Percentiles rank a stretch among this genome's conserved stretches.
These are phyloP conservation scores for Corbicula japonica DNA, from an alignment of 2,888 invertebrate genomes.

Conservation along the genomic window DNA sequence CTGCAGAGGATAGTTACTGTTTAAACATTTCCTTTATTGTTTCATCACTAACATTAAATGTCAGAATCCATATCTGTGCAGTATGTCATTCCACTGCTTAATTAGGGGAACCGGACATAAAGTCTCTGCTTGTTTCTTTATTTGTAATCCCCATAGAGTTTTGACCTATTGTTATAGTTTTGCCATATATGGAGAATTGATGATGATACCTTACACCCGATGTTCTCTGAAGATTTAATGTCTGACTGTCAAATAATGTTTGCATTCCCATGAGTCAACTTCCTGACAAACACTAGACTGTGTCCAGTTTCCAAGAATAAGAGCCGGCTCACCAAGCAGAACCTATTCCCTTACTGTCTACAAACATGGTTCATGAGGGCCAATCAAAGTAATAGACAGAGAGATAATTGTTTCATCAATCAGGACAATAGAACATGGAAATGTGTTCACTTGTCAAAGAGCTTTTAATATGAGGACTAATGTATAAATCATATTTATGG, in stretches of 20 bases:
- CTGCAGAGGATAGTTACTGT: no score
- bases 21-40: slow-evolving; percentile 38
- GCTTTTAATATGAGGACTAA: slow-evolving; percentile 30
- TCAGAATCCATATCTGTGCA: slow-evolving; percentile 26
- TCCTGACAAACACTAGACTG: slow-evolving; percentile 51
- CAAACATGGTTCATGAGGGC: slow-evolving; percentile 22
- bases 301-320: slow-evolving; percentile 28
- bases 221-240: slow-evolving; percentile 14
- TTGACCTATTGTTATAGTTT: slow-evolving; percentile 42
- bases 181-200: slow-evolving; percentile 42
- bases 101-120: slow-evolving; percentile 19
- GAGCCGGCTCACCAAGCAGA: slow-evolving; percentile 19
- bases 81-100: slow-evolving; percentile 36
- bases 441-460: slow-evolving; percentile 36
- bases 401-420: slow-evolving; percentile 43
- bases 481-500: slow-evolving; percentile 30
- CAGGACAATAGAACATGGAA: slow-evolving; percentile 35
- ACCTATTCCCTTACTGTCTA: slow-evolving; percentile 28
- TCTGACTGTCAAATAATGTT: slow-evolving; percentile 31
- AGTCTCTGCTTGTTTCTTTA: slow-evolving; percentile 1
- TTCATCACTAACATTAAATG: slow-evolving; percentile 38
- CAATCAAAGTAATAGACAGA: slow-evolving; percentile 40
- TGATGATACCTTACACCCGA: slow-evolving; percentile 37
- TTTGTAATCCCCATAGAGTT: slow-evolving; percentile 11
- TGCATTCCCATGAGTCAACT: slow-evolving; percentile 50